Evolutionary conservation across 2,113 vertebrate species (phyloP).

Genomic region (Pardalotus punctatus): DNA sequence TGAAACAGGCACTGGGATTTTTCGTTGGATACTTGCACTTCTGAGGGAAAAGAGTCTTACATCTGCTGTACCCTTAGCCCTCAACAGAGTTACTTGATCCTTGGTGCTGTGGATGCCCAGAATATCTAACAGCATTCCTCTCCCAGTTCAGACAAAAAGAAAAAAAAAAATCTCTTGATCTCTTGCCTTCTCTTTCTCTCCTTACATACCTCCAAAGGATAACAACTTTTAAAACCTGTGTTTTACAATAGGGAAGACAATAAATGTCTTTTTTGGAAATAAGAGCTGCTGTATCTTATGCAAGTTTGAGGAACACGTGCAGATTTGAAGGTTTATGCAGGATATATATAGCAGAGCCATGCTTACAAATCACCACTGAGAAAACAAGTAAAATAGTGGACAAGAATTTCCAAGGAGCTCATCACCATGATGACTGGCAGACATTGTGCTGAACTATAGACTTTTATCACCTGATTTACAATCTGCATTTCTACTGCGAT

Average conservation of each 20-base stretch:
- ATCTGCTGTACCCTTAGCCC: background rate
- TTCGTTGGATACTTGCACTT: background rate
- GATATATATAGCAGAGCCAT: background rate
- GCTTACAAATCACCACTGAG: background rate
- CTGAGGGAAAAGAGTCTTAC: background rate
- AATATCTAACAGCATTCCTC: background rate
- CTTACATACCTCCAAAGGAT: background rate
- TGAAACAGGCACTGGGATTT: background rate
- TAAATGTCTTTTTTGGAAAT: background rate
- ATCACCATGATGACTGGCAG: background rate
- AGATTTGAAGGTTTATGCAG: background rate
- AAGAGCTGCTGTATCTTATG: background rate
- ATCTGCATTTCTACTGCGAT: background rate
- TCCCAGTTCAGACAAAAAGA: background rate
- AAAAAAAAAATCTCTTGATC: background rate
- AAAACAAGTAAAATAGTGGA: background rate
- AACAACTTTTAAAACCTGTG: background rate
- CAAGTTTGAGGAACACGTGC: background rate
- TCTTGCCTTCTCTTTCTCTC: background rate
- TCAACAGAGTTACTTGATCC: background rate
- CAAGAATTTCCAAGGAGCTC: background rate
- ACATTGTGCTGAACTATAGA: background rate
- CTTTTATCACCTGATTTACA: background rate
- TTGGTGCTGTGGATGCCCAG: background rate
- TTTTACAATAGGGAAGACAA: background rate